phyloP scores from a whole-genome alignment of 2,888 invertebrate species.

The Seira musarum region DNA sequence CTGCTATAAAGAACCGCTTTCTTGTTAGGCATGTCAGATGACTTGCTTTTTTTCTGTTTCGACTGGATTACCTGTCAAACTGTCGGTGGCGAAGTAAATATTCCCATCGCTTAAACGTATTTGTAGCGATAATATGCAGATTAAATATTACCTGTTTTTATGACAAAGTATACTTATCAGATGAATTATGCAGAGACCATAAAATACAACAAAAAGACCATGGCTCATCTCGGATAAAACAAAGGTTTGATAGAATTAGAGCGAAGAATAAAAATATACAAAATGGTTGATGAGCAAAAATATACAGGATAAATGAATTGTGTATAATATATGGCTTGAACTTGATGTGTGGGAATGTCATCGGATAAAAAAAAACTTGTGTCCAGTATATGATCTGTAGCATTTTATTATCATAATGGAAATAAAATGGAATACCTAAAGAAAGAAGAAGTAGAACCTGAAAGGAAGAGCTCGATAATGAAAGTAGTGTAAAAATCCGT shows the following conservation, averaged over 20 bases:
- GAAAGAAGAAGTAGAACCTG: neutral
- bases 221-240: conserved; percentile 14
- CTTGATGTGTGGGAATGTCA: conserved; percentile 20
- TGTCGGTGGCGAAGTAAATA: conserved; percentile 14
- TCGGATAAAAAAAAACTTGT: neutral
- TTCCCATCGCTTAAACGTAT: conserved; percentile 15
- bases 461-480: conserved; percentile 4
- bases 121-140: conserved; percentile 5
- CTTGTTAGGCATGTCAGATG: conserved; percentile 13
- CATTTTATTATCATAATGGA: neutral
- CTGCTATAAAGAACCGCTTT: neutral
- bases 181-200: conserved; percentile 24
- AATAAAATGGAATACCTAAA: neutral
- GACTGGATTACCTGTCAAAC: conserved; percentile 38
- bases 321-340: neutral
- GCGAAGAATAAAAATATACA: conserved; percentile 26
- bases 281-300: conserved; percentile 20
- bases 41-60: conserved; percentile 22
- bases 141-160: conserved; percentile 42
- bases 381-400: neutral
- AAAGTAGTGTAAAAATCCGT: neutral
- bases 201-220: conserved; percentile 32
- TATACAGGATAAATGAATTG: neutral
- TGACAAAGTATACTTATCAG: conserved; percentile 26
- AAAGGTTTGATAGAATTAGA: conserved; percentile 50